These are phyloP conservation scores for Hyperopisus bebe DNA, from an alignment of 2,113 vertebrate genomes.

Conservation along the genomic window DNA sequence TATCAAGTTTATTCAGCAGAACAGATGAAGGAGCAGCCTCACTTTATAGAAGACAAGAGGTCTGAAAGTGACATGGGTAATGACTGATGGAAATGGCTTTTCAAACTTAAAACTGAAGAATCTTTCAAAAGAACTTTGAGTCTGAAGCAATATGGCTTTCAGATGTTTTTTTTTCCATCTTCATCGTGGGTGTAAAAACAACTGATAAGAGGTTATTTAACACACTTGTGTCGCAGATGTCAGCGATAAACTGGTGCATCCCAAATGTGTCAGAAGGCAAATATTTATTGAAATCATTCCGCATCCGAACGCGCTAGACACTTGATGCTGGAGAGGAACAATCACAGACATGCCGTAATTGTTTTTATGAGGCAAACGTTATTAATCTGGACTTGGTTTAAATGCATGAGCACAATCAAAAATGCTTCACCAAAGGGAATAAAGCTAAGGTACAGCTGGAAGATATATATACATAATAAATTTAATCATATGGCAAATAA, in stretches of 20 bases:
- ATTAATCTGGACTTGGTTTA: not conserved
- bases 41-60: not conserved
- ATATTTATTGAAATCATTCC: slow-evolving; percentile 23
- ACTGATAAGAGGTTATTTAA: slow-evolving; percentile 40
- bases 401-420: not conserved
- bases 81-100: not conserved
- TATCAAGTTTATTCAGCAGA: not conserved
- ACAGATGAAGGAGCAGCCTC: slow-evolving; percentile 1
- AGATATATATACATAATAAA: not conserved
- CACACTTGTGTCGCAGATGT: slow-evolving; percentile 52
- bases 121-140: not conserved
- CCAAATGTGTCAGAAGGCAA: slow-evolving; percentile 42
- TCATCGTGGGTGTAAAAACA: slow-evolving; percentile 15
- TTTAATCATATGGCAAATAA: not conserved
- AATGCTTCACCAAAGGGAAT: not conserved
- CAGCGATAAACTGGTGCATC: slow-evolving; percentile 44
- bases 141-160: slow-evolving; percentile 15
- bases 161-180: slow-evolving; percentile 11
- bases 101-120: slow-evolving; percentile 12
- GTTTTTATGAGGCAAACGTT: slow-evolving; percentile 49
- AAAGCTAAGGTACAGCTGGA: not conserved
- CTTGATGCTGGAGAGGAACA: slow-evolving; percentile 33
- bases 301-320: slow-evolving; percentile 31
- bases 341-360: slow-evolving; percentile 35
- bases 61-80: not conserved